Base-by-base conservation (phyloP, 2,113 vertebrate genomes). In the Progne subis region DNA sequence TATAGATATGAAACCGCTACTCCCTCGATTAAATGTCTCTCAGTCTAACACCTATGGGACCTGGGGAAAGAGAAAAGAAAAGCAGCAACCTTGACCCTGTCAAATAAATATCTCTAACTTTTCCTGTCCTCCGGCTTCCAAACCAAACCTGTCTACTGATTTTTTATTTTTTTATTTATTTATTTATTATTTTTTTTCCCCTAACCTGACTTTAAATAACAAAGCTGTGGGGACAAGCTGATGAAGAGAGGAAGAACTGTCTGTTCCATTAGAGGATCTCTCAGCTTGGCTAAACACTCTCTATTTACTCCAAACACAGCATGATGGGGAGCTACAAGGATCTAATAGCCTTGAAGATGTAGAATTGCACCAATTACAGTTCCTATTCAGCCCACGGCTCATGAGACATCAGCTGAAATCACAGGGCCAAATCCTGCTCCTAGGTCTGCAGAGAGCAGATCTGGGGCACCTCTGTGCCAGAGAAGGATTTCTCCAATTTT, bases 1-100 rank as follows among this genome's bases (percentile, higher is more conserved):
- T 99, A 99, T 99, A 99, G 99, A 99, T 99, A 99, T 99, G 99
- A 99, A 99, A 99, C 99, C 98, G 98, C 99, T 99, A 99, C 99
- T 99, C 98, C 99, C 98, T 98, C 99, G 99, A 99, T 99, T 99
- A 99, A 99, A 99, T 99, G 99, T 99, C 99, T 99, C 99, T 98
- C 99, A 99, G 99, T 99, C 99, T 99, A 99, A 99, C 99, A 99
- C 99, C 99, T 99, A 98, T 98, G 99, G 99, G 99, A 99, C 98
- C 98, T 98, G 98, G 98, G 98, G 98, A 98, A 98, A 98, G 98
- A 98, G 98, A 98, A 99, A 99, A 99, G 98, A 98, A 99, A 98
- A 99, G 99, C 98, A 97, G 98, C 98, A 98, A 98, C 98, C 98
- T 98, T 98, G 98, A 99, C 99, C 99, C 99, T 99, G 99, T 99